Base-by-base conservation (phyloP, 2,113 vertebrate species). In the Gobius niger region DNA sequence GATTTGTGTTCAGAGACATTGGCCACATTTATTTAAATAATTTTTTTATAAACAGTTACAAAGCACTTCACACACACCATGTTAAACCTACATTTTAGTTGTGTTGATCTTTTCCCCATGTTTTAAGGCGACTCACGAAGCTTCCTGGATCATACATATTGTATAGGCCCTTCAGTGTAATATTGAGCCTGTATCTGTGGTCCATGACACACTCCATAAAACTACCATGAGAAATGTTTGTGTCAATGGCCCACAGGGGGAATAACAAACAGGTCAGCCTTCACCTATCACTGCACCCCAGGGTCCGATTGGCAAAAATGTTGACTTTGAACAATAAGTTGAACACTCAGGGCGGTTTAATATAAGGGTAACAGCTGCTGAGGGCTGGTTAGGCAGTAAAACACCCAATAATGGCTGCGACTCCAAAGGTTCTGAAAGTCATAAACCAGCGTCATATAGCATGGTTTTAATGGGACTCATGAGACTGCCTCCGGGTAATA, bases 401-500 rank as follows among this genome's bases (percentile, higher is more conserved):
- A 73, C 12, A 47, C 44, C 12, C 73, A 56, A 76, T 65, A 63
- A 16, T 6, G 34, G 12, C 34, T 1, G 0, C 46, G 12, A 40
- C 50, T 72, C 24, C 47, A 51, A 65, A 68, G 3, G 10, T 63
- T 54, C 68, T 15, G 1, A 41, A 41, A 14, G 66, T 57, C 65
- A 44, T 50, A 16, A 49, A 73, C 15, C 71, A 71, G 51, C 63
- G 62, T 66, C 65, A 66, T 72, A 60, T 71, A 3, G 40, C 40
- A 18, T 61, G 4, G 4, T 68, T 75, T 62, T 85, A 81, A 86
- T 50, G 42, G 71, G 75, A 61, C 76, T 80, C 82, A n/a, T 65
- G 74, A 73, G 77, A 81, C 44, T 18, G 18, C 67, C 72, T 68
- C 57, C 53, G 77, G 68, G 65, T 56, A 46, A 65, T 0, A 15